Conservation (phyloP, 2,797 vertebrate species). For the Phoxinus dragarum region DNA sequence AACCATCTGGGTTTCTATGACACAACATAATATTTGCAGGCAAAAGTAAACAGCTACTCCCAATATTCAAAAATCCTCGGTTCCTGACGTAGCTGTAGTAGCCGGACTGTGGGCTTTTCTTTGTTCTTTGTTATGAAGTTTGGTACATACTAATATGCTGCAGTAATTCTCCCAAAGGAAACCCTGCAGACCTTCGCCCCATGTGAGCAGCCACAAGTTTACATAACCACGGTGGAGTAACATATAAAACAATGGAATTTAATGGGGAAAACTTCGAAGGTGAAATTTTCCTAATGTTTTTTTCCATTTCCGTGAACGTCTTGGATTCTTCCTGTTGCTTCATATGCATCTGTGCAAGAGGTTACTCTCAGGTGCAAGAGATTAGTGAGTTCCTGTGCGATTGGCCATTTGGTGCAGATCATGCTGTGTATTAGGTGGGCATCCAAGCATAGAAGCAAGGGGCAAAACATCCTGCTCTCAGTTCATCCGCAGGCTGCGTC, state of each 20-base stretch:
- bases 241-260: conserved; percentile 34
- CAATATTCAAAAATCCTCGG: conserved; percentile 32
- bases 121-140: conserved; percentile 45
- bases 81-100: not conserved
- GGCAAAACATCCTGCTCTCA: conserved; percentile 34
- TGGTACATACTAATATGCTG: conserved; percentile 25
- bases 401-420: not conserved
- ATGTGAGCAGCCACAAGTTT: conserved; percentile 21
- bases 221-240: not conserved
- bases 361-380: conserved; percentile 5
- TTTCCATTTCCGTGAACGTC: not conserved
- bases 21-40: conserved; percentile 48
- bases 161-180: conserved; percentile 32
- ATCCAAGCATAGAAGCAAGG: conserved; percentile 8
- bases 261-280: conserved; percentile 1
- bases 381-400: conserved; percentile 1
- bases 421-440: not conserved
- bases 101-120: conserved; percentile 13
- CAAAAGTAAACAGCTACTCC: conserved; percentile 22
- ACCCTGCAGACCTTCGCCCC: not conserved
- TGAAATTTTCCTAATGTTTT: not conserved
- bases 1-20: conserved; percentile 50
- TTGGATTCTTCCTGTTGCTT: conserved; percentile 31
- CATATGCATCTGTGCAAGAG: not conserved
- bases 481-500: conserved; percentile 32